Evolutionary conservation across 2,113 vertebrate species (phyloP), one percentile per base, ranked within the genome.

Genomic region (Tor tambroides): DNA sequence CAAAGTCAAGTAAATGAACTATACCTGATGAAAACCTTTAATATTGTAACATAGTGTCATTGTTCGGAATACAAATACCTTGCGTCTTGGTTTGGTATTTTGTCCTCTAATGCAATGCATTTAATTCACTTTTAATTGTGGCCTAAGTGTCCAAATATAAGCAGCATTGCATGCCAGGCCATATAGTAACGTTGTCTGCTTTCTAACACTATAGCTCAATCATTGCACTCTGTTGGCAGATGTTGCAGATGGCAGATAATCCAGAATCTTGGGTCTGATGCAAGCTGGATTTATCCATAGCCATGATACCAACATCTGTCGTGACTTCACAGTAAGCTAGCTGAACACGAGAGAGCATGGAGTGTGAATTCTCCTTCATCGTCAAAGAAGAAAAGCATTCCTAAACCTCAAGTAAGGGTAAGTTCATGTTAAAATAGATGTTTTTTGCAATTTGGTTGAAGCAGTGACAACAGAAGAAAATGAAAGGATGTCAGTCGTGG

Each of bases 241-340:
- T 95, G 93, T 94, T 91, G 83, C 91, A 91, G 92, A 92, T 93
- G 94, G 93, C 90, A 86, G 90, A 92, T 95, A 95, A 95, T 95
- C 95, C 94, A 90, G 90, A 91, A 92, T 86, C 89, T 92, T 92
- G 91, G 86, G 90, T 89, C 91, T 85, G 92, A 88, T 92, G 88
- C 91, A 90, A 94, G 92, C 78, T 84, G 94, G 94, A 95, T 95
- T 96, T 95, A 94, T 87, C 85, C 88, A 88, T 78, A 87, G 65
- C 92, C 88, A 91, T 92, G 93, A 94, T 83, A 90, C 86, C 85
- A 93, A 94, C 94, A 95, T 95, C 94, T 95, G 94, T 91, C 92
- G 75, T 89, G 79, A 75, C 89, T 83, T 79, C 26, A 84, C 89
- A 79, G 56, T 76, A 26, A 89, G 91, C 91, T 91, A 88, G 72